Evolutionary conservation across 2,797 vertebrate genomes (phyloP), one percentile per base, ranked within the genome.

Genomic region (Scleropages formosus): DNA sequence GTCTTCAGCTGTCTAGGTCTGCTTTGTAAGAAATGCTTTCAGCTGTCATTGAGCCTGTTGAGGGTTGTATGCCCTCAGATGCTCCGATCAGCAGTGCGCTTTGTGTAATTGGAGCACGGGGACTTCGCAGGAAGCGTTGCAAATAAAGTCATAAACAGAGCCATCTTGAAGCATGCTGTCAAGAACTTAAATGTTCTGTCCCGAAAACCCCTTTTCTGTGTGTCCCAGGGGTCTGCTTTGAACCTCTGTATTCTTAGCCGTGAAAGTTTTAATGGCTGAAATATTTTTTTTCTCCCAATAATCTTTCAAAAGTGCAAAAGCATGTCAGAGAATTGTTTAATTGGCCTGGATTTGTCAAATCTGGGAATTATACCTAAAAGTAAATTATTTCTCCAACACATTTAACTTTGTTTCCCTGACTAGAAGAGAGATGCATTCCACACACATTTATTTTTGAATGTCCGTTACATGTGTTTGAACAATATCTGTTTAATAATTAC

Each of bases 131-230:
- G 39, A 6, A 39, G n/a, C 46, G 16, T 7, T 47, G 27, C 18
- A 67, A 27, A 31, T 66, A 39, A 67, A 67, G 67, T 13, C 31
- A 10, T 46, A 67, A 44, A 65, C 2, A 39, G 31, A 6, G 31
- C 46, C 46, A 10, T 67, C 44, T 67, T 8, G 31, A 67, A 47
- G 65, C 65, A 20, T 49, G 47, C 69, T 69, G 24, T 69, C 67
- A 69, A 53, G 67, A 47, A 51, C 47, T 27, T 13, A 69, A 53
- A 46, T 11, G 24, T 47, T 47, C 39, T 10, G 18, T 27, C 22
- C 22, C 27, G 12, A 69, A 20, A 44, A 24, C 6, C 26, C 20
- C 44, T 69, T 69, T 53, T 13, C 22, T 13, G 12, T 12, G 22
- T 39, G 31, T 31, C 31, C 31, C 31, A 39, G 39, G 31, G 39